phyloP scores from a whole-genome alignment of 1,140 invertebrate genomes.

The Trichomalopsis sarcophagae region DNA sequence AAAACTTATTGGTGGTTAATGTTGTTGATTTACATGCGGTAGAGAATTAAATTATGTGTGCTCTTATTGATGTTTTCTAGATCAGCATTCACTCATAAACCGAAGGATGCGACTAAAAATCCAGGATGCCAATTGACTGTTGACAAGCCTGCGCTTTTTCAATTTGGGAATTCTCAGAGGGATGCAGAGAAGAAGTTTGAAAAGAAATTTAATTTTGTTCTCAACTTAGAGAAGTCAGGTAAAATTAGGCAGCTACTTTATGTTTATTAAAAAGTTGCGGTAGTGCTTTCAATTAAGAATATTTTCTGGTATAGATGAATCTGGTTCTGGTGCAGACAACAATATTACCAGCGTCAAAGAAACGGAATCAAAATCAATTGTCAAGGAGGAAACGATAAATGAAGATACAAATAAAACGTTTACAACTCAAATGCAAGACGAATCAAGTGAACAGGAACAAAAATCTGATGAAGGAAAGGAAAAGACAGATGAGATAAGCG shows the following conservation, averaged over 20 bases:
- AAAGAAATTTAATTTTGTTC: neutral
- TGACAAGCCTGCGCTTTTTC: neutral
- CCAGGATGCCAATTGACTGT: neutral
- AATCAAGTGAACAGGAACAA: neutral
- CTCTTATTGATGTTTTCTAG: neutral
- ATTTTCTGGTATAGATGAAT: neutral
- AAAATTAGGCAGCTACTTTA: neutral
- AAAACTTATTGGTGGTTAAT: neutral
- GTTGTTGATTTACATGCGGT: neutral
- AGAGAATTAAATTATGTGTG: neutral
- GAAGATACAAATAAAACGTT: neutral
- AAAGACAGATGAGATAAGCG: neutral
- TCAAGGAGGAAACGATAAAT: neutral
- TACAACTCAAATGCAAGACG: neutral
- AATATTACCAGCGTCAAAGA: neutral
- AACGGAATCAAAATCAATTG: neutral
- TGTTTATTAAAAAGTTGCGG: neutral
- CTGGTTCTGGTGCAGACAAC: neutral
- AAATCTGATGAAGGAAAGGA: neutral
- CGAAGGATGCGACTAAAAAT: neutral
- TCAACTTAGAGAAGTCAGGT: neutral
- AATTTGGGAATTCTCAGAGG: neutral
- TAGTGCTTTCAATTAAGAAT: neutral
- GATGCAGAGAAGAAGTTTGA: neutral
- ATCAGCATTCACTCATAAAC: neutral